Evolutionary conservation across 2,888 invertebrate species (phyloP), one percentile per base, ranked within the genome.

Genomic region (Malacosoma neustria): DNA sequence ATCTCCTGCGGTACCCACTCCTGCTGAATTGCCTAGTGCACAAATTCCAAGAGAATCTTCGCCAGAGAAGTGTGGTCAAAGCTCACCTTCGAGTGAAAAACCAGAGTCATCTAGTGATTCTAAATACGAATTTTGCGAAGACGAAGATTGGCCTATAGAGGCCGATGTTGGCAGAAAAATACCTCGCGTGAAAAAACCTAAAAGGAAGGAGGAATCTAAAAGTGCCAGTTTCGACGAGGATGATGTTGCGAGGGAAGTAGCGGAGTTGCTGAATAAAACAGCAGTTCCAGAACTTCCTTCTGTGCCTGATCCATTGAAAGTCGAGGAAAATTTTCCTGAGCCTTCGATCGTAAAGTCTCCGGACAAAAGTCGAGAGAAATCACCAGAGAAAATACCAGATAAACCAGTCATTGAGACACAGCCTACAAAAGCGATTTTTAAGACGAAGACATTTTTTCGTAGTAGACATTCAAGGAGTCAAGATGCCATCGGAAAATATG

Each of bases 91-190:
- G 15, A 46, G 51, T 33, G 81, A 80, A 54, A 72, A 87, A 69
- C 69, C 86, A 46, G 74, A 87, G 50, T 70, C 82, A 11, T 70
- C 79, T 1, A 79, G 73, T 48, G 79, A 90, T 36, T 91, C 92
- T 0, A 93, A 93, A 62, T 94, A 93, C 61, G 94, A 94, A 66
- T 94, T 94, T 62, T 90, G 92, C 48, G 92, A 93, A 43, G 92
- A 93, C 48, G 90, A 92, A 60, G 89, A 87, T 54, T 85, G 88
- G 81, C 82, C 86, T 7, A 74, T 87, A 39, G 87, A 88, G 54
- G 74, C 77, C 13, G 87, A 82, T 46, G 77, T 65, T 15, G 87
- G 91, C 9, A 80, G 91, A 45, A 92, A 92, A 76, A 90, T 92
- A 48, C 90, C 91, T 1, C 76, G 91, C 36, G 87, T 91, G 2